These are phyloP conservation scores for Taeniopygia guttata DNA, from an alignment of 2,797 vertebrate genomes.

Conservation along the genomic window DNA sequence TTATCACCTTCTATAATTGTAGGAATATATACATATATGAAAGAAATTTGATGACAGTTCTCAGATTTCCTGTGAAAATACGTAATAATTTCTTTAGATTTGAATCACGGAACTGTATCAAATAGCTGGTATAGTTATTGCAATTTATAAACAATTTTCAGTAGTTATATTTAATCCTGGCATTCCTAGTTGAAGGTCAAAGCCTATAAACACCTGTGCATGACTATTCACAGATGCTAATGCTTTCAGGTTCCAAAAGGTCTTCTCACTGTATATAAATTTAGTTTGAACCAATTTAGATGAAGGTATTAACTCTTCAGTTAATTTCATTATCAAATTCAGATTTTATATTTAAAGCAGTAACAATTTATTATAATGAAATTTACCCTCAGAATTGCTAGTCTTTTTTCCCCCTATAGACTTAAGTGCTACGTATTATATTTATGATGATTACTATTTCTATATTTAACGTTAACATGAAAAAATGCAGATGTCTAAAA, in stretches of 20 bases:
- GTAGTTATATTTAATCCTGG: neutral
- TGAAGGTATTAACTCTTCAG: neutral
- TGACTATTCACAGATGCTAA: neutral
- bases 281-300: neutral
- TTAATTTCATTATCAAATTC: constrained; percentile 24
- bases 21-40: neutral
- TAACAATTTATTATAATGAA: neutral
- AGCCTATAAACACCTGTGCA: neutral
- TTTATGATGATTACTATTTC: neutral
- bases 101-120: neutral
- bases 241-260: constrained; percentile 6
- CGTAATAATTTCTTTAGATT: neutral
- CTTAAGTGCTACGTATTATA: neutral
- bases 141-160: neutral
- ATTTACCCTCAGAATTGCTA: constrained; percentile 4
- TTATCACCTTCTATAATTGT: neutral
- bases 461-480: constrained; percentile 43
- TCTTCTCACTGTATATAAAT: neutral
- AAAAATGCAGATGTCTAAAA: constrained; percentile 97
- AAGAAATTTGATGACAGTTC: neutral
- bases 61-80: neutral
- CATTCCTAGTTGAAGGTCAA: neutral
- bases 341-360: constrained; percentile 6
- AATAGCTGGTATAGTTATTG: neutral
- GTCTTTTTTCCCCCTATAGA: neutral